Evolutionary conservation across 1,140 invertebrate genomes (phyloP), one percentile per base, ranked within the genome.

Genomic region (Zophobas atratus): DNA sequence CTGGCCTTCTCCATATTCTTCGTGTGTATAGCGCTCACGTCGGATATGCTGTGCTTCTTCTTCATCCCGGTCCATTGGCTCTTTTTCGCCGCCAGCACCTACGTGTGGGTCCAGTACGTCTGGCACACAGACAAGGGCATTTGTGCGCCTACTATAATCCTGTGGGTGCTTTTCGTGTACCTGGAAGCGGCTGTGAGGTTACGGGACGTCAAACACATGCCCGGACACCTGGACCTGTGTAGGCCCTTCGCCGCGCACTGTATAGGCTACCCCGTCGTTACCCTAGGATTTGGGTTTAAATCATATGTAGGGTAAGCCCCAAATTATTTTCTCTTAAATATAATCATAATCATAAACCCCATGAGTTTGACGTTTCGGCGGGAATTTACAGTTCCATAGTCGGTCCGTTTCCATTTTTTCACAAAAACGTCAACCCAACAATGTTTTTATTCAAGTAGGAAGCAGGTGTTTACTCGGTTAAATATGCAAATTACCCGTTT

Each of bases 11-110:
- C 98, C 84, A 93, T 99, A 82, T 97, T 99, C 89, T 99, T 99
- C 89, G 94, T 99, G 83, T 98, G 97, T 88, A 96, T 99, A 87
- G 97, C 98, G 82, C 92, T 99, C 79, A 99, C 97, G 80, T 98
- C 98, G 82, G 98, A 99, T 89, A 95, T 99, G 92, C 95, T 99
- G 88, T 99, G 97, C 91, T 98, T 98, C 89, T 97, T 99, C 89
- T 98, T 99, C 88, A 98, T 99, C 90, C 98, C 98, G 78, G 93
- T 99, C 81, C 96, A 99, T 87, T 99, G 97, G 94, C 91, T 99
- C 84, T 98, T 99, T 88, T 99, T 99, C 88, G 95, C 96, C 81
- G 98, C 98, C 80, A 98, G 97, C 89, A 99, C 97, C 82, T 99
- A 99, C 88, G 97, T 99, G 76, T 99, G 98, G 98, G 96, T 99